Evolutionary conservation across 2,113 vertebrate genomes (phyloP).

Genomic region (Hemiscyllium ocellatum): DNA sequence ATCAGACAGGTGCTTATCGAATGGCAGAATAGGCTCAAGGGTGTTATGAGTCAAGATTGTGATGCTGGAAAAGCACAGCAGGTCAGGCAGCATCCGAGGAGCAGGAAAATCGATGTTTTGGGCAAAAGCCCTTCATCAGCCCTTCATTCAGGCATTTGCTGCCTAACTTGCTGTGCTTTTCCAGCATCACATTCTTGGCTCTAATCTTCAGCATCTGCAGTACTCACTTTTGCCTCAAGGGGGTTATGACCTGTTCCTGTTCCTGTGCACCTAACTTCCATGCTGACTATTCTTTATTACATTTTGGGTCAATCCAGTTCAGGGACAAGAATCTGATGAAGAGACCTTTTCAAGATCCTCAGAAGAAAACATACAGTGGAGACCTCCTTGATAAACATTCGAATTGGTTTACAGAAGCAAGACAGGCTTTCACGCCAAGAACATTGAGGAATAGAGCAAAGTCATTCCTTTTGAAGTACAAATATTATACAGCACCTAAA

Average conservation of each 20-base stretch:
- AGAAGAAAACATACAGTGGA: slow-evolving; percentile 40
- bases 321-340: not conserved
- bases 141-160: too few species aligned
- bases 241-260: not conserved
- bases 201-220: too few species aligned
- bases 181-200: too few species aligned
- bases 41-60: too few species aligned
- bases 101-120: too few species aligned
- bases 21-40: too few species aligned
- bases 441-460: slow-evolving; percentile 46
- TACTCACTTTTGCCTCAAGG: too few species aligned
- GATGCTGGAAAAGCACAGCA: too few species aligned
- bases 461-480: slow-evolving; percentile 46
- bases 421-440: slow-evolving; percentile 40
- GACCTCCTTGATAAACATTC: slow-evolving; percentile 50
- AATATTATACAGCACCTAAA: slow-evolving; percentile 45
- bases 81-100: too few species aligned
- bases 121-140: too few species aligned
- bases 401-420: slow-evolving; percentile 43
- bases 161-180: too few species aligned
- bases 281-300: not conserved
- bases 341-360: slow-evolving; percentile 39
- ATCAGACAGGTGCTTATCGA: too few species aligned
- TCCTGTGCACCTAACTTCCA: not conserved
- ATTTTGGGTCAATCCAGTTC: not conserved